Evolutionary conservation across 1,140 invertebrate species (phyloP), one percentile per base, ranked within the genome.

Genomic region (Monochamus saltuarius): DNA sequence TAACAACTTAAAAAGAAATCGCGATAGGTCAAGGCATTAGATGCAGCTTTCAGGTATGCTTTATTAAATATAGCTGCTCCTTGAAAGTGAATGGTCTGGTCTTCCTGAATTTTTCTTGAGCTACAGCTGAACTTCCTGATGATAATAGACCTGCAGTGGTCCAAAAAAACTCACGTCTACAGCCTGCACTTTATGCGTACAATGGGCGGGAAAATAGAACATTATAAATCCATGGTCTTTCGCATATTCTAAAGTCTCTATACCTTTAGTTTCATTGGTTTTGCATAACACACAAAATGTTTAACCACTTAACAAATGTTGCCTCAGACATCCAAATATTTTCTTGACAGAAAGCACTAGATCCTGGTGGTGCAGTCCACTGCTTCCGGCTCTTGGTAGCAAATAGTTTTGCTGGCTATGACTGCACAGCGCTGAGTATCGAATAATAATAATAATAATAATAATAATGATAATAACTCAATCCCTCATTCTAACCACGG

Each of bases 121-220:
- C 53, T 64, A 73, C 14, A 38, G 42, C 10, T 59, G 8, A 2
- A 67, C 22, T 50, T 64, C 63, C 54, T 61, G 51, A 40, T 57
- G 47, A 19, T 59, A 71, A 39, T 56, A 68, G 10, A 53, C 70
- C 17, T 71, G 68, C 35, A 76, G 43, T 40, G 73, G 68, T 8
- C 57, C 58, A 60, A 76, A 77, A 47, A 78, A 64, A 39, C 55
- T 59, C 42, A 77, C 72, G 67, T 79, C 76, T 35, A 79, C 59
- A n/a, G 75, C 75, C 56, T 79, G 75, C 7, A 69, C 59, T 0
- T 64, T 54, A 59, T 65, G 65, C n/a, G n/a, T n/a, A n/a, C 11
- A 69, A 40, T 67, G 65, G 9, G 58, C 13, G 9, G 61, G 64
- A 46, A 68, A 59, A 36, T 54, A 64, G 13, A 67, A 53, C 13